phyloP scores from a whole-genome alignment of 2,888 invertebrate genomes.

The Tetranychus truncatus region DNA sequence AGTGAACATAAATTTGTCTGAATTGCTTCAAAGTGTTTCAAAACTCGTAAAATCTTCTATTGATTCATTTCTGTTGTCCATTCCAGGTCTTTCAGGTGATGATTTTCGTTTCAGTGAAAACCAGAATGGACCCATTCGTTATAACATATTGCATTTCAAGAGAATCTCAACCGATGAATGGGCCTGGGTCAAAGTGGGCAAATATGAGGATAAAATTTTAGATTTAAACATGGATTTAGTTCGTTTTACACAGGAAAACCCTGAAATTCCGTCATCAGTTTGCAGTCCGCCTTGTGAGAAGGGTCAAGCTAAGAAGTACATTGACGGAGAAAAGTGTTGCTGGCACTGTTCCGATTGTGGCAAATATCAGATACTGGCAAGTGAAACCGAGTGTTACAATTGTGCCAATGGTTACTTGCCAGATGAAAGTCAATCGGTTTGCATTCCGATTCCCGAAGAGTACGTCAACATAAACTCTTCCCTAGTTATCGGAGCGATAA shows the following conservation, averaged over 20 bases:
- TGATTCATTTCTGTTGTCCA: too few relatives aligned
- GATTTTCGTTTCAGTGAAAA: slow-evolving; percentile 70
- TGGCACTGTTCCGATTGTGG: slow-evolving; percentile 85
- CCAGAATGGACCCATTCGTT: slow-evolving; percentile 82
- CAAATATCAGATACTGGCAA: slow-evolving; percentile 58
- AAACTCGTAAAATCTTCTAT: too few relatives aligned
- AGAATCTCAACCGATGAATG: slow-evolving; percentile 48
- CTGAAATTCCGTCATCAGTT: slow-evolving; percentile 52
- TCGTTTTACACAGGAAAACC: slow-evolving; percentile 20
- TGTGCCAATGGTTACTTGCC: slow-evolving; percentile 41
- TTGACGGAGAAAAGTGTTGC: slow-evolving; percentile 79
- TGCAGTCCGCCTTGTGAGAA: slow-evolving; percentile 72
- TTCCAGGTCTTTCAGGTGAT: slow-evolving; percentile 51
- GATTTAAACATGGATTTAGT: slow-evolving; percentile 41
- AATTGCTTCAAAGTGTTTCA: too few relatives aligned
- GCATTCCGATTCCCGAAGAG: slow-evolving; percentile 53
- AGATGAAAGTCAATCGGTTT: slow-evolving; percentile 33
- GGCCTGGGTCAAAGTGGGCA: slow-evolving; percentile 65
- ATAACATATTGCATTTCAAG: slow-evolving; percentile 88
- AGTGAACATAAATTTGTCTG: background rate
- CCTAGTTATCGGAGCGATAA: slow-evolving; percentile 84
- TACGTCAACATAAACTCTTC: slow-evolving; percentile 46
- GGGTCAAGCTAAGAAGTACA: slow-evolving; percentile 77
- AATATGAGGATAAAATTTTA: slow-evolving; percentile 62
- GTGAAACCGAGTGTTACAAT: slow-evolving; percentile 62